Conservation (phyloP, 2,888 invertebrate species). For the Callinectes sapidus region DNA sequence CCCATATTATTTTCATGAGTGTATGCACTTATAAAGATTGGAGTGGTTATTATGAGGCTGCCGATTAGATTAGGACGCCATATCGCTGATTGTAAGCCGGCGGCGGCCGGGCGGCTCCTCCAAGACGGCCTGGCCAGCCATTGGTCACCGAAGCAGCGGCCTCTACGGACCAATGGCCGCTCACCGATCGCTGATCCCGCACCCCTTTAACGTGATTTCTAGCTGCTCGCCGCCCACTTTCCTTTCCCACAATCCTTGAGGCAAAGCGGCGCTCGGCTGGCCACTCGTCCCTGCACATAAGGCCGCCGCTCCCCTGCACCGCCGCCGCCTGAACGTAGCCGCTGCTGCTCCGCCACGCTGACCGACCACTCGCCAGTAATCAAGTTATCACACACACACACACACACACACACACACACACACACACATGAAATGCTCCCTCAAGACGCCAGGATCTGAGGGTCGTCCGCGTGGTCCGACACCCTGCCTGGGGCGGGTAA, state of each 20-base stretch:
- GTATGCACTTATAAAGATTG: constrained; percentile 69
- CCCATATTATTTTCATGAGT: constrained; percentile 70
- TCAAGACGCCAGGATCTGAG: not conserved
- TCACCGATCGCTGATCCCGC: constrained; percentile 36
- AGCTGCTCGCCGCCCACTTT: constrained; percentile 27
- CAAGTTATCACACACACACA: constrained; percentile 28
- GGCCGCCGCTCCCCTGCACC: too few relatives aligned
- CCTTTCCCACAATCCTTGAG: constrained; percentile 56
- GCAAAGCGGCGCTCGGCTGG: not conserved
- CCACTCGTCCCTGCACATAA: not conserved
- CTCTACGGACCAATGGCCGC: constrained; percentile 5
- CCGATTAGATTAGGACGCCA: constrained; percentile 66
- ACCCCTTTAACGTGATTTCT: constrained; percentile 63
- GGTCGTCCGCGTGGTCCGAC: not conserved
- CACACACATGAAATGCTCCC: constrained; percentile 6
- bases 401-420: constrained; percentile 34
- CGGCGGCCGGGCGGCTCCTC: constrained; percentile 11
- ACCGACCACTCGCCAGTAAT: not conserved
- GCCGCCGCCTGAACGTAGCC: not conserved
- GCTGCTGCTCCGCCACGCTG: not conserved
- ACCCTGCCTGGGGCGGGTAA: not conserved
- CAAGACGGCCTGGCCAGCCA: constrained; percentile 9
- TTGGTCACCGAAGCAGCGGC: not conserved
- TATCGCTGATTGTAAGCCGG: constrained; percentile 66
- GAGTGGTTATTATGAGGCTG: constrained; percentile 67